Evolutionary conservation across 2,888 invertebrate genomes (phyloP), one percentile per base, ranked within the genome.

Genomic region (Rhagium mordax): DNA sequence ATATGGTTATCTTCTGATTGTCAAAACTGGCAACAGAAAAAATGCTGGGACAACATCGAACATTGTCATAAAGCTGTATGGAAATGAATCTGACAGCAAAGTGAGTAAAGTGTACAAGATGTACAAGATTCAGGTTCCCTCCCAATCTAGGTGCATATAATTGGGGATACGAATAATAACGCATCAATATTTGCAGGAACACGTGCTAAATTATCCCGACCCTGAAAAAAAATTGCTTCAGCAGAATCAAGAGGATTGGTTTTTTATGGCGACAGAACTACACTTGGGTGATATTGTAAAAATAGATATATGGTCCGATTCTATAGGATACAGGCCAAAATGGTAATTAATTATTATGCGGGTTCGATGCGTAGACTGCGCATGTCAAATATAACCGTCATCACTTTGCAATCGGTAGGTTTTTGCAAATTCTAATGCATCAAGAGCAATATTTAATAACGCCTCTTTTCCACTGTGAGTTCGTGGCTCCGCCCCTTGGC

Each of bases 201-300:
- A 84, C 55, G 79, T 83, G 7, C 68, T 84, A 5, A 84, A 84
- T 74, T 84, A 80, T 78, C 84, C 84, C 2, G 84, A 84, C 72
- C 84, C 84, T 0, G 77, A 83, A 24, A 57, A 78, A 27, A 65
- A 65, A 18, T 71, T 84, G 24, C 65, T 84, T 7, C 82, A 82
- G 76, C 78, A 70, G 49, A 72, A 76, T 27, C 71, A 79, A 8
- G 81, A 83, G 65, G 81, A 82, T 10, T 81, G 78, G 79, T 84
- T 84, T 69, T 79, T 83, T 15, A 29, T 84, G 27, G 83, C 81
- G 15, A 81, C 84, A 1, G 74, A 78, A 65, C 59, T 70, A 8
- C 33, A 78, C 64, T 70, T 84, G 61, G 84, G 84, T 2, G 78
- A 78, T 33, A 53, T 84, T 8, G 29, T 70, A 15, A 80, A 77